Evolutionary conservation across 1,140 invertebrate genomes (phyloP), one percentile per base, ranked within the genome.

Genomic region (Fopius arisanus): DNA sequence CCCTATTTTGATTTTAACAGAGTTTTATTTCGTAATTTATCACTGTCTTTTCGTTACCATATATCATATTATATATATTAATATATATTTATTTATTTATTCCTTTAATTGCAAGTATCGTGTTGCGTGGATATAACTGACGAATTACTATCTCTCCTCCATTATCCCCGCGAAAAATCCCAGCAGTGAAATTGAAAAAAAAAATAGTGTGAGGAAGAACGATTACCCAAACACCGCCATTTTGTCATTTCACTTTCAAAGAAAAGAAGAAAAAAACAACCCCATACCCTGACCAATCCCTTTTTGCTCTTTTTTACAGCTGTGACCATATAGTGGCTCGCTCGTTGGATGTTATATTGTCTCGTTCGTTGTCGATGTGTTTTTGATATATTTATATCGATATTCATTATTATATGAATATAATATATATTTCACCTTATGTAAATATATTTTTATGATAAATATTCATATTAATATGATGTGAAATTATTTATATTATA

Each of bases 281-380:
- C 67, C 43, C 82, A 81, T 83, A 82, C 81, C 83, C 43, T 16
- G n/a, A 83, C 82, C 84, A 85, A 81, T 83, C 76, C 76, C 78
- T 78, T 80, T 79, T 80, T 79, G 83, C 82, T 83, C 82, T 83
- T 83, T 86, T 69, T 68, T 69, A 84, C 84, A 86, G 84, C 83
- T 88, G 82, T 88, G 82, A 88, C 83, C 83, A 87, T 86, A 87
- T 87, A 87, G 85, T 88, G 85, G 86, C 86, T 88, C 86, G 86
- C 84, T 88, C 86, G 85, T 88, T 88, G 84, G 84, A 88, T 88
- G 86, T 76, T 73, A 73, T 88, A 84, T 86, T 88, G 86, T 88
- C 85, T 87, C 86, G 86, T 88, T 88, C 85, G 86, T 88, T 88
- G 83, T 88, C 86, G 82, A 86, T 88, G 86, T 88, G 79, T 87